Evolutionary conservation across 2,113 vertebrate genomes (phyloP), one percentile per base, ranked within the genome.

Genomic region (Cyrtonyx montezumae): DNA sequence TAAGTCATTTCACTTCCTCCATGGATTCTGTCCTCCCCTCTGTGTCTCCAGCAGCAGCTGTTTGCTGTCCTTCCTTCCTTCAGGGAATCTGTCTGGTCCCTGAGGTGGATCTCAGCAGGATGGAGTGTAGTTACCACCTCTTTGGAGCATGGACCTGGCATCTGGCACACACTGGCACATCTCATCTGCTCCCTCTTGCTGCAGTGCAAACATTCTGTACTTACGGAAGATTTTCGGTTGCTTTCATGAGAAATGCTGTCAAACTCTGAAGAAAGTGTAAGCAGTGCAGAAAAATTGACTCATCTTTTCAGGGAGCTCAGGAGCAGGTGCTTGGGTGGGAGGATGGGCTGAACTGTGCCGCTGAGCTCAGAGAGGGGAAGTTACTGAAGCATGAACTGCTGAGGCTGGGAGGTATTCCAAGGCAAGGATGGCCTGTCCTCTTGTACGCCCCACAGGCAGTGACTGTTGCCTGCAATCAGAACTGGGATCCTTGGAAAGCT

Each of bases 261-360:
- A 65, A 37, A 67, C 65, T 8, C 65, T 8, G 58, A 69, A 28
- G 40, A 65, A 55, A 58, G 75, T 43, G 37, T 56, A 83, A 88
- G 17, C 69, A 42, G 6, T 11, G 46, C 55, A 74, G 56, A 46
- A 32, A 18, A 66, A 77, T n/a, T 71, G 34, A 5, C 37, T 45
- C 37, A 19, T 40, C 28, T 77, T 49, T 82, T 81, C 25, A 13
- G 73, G 76, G 82, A 69, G 0, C 36, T 40, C 19, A 62, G 42
- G 73, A 90, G 83, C 88, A 86, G 88, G 77, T 90, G 82, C 79
- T 83, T 21, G 89, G 80, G 37, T 84, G 88, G 86, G 69, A 90
- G 73, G 7, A 58, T 0, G 2, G 61, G 58, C 75, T 73, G 90
- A 75, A n/a, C n/a, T 12, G 55, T 42, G 62, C 30, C 5, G 0